Base-by-base conservation (phyloP, 1,140 invertebrate species). In the Drosophila kanapiae region DNA sequence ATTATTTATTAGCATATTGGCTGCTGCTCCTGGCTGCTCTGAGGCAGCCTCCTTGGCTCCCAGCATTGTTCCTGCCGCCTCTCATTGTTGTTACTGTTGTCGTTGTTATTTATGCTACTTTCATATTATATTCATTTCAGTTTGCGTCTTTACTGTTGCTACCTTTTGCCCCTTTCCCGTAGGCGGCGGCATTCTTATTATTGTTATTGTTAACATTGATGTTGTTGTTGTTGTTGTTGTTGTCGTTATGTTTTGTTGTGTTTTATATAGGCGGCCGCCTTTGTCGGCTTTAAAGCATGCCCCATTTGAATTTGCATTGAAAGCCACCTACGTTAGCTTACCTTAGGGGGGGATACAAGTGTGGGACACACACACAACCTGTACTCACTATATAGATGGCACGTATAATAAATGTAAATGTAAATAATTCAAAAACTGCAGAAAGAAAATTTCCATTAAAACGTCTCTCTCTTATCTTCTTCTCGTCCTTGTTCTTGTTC, bases 361-460 rank as follows among this genome's bases (percentile, higher is more conserved):
- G 40, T 31, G 29, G 40, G 14, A 53, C 64, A 65, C 69, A 70
- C 29, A 70, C 65, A 69, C 35, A 67, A 65, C 49, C 82, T 65
- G 71, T 67, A 58, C 72, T 59, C 77, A 83, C 75, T 71, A 61
- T 79, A 83, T 86, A 86, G 70, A 69, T 85, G 80, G 80, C 80
- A 83, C 80, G 79, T 78, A 86, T 70, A 87, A 85, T 78, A 75
- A 78, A 82, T 82, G 69, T 82, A 82, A 74, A 76, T 86, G 79
- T 85, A 90, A 90, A 88, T 90, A 90, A 79, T 90, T 82, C 81
- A 82, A 90, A 88, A 90, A 82, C 81, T 90, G 85, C 85, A 85
- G 75, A 80, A 90, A 90, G 78, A 80, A 91, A 90, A 90, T 90
- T 90, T 90, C 85, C 85, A 90, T 90, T 90, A 90, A 90, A 90